Percentiles rank a stretch among this genome's conserved stretches.
Evolutionary conservation across 53 echinoderm and acorn worm species (phyloP).

Genomic region (Mesocentrotus franciscanus): DNA sequence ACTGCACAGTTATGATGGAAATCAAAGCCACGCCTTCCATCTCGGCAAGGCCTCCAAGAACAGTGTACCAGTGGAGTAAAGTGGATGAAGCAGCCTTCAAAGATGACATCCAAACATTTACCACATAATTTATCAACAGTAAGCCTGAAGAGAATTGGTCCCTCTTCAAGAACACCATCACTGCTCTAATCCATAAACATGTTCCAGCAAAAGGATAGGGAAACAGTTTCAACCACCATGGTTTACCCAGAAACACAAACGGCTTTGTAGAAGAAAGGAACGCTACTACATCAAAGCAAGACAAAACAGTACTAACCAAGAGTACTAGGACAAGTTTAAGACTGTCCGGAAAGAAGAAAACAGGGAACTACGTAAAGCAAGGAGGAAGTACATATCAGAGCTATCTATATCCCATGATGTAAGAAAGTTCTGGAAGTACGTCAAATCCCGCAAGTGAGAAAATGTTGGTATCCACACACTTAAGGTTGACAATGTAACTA

Average conservation of each 20-base stretch:
- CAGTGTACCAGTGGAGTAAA: slow-evolving; percentile 32
- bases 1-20: not conserved
- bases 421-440: slow-evolving; percentile 51
- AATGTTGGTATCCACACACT: slow-evolving; percentile 63
- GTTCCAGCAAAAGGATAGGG: slow-evolving; percentile 44
- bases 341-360: slow-evolving; percentile 26
- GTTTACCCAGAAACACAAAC: slow-evolving; percentile 65
- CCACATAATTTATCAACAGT: not conserved
- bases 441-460: slow-evolving; percentile 51
- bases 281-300: slow-evolving; percentile 63
- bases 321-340: slow-evolving; percentile 59
- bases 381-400: no score
- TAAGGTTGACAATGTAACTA: not conserved
- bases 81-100: slow-evolving; percentile 55
- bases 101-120: slow-evolving; percentile 8
- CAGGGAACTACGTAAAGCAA: slow-evolving; percentile 43
- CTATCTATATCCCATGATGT: no score
- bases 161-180: slow-evolving; percentile 41
- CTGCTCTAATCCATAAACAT: slow-evolving; percentile 41
- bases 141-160: not conserved
- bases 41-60: slow-evolving; percentile 30
- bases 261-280: no score
- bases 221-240: slow-evolving; percentile 52
- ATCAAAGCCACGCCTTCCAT: not conserved
- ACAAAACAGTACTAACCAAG: slow-evolving; percentile 1